Evolutionary conservation across 2,113 vertebrate genomes (phyloP), one percentile per base, ranked within the genome.

Genomic region (Trogon surrucura): DNA sequence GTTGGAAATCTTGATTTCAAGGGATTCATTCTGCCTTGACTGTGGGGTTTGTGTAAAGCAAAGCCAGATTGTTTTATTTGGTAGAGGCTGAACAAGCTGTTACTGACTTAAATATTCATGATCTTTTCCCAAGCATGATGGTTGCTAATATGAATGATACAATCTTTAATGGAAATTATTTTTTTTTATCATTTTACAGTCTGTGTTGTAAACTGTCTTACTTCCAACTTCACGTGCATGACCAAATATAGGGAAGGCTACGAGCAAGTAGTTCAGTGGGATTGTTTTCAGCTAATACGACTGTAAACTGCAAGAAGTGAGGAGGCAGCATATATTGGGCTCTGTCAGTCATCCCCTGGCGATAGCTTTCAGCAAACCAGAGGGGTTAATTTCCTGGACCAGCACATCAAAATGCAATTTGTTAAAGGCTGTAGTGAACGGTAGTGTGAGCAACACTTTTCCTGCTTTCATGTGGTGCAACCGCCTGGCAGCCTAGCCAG

Each of bases 21-120:
- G 94, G 81, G 84, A 89, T 92, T 93, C 84, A 69, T 95, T 95
- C 62, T 92, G 78, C 89, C 57, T 71, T 80, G 53, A 80, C 72
- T 78, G 58, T 86, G 84, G 73, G 53, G 84, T 93, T 95, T 91
- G 65, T 72, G 44, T 79, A 92, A 96, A 94, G 89, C 69, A 84
- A 94, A 96, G 81, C 65, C 93, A 91, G 84, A 87, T 78, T 95
- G 92, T 86, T 95, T 93, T 81, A 84, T 91, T 89, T 92, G 77
- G 29, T 89, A 74, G 56, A 92, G 73, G 71, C n/a, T 3, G 3
- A 82, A 79, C 85, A 93, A 93, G 86, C 91, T 92, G 84, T 94
- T 93, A 70, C 36, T 61, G 73, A 86, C 53, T 91, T 48, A 80
- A 84, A 87, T 95, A 89, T 88, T 91, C 91, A 84, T 65, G 72